A percentile compares a stretch with the other conserved stretches of the same genome.
Conservation (phyloP, 2,888 invertebrate species). For the Slavum lentiscoides region DNA sequence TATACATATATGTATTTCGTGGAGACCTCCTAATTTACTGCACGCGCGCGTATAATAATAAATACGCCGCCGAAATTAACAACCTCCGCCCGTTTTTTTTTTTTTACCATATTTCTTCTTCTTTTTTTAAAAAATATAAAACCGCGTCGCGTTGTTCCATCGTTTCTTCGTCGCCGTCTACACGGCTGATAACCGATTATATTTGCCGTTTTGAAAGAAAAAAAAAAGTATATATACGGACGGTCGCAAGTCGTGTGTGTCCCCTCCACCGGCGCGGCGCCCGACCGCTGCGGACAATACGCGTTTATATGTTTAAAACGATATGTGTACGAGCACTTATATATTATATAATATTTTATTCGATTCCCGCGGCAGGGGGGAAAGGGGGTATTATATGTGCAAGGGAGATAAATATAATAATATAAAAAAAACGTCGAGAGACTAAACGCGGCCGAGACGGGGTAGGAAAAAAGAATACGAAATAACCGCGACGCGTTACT, state of each 20-base stretch:
- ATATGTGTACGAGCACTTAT: neutral
- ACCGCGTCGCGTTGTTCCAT: neutral
- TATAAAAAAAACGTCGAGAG: neutral
- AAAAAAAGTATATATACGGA: too few species aligned
- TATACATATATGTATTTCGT: neutral
- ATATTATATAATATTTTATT: constrained; percentile 1
- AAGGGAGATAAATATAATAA: neutral
- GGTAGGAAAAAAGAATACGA: too few species aligned
- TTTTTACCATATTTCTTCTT: neutral
- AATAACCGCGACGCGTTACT: too few species aligned
- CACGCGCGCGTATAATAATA: constrained; percentile 29
- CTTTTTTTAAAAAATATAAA: neutral
- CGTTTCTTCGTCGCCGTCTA: too few species aligned
- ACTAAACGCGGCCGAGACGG: too few species aligned
- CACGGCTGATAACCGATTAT: too few species aligned
- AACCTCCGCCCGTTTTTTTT: constrained; percentile 26
- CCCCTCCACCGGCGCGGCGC: neutral
- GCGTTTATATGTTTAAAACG: neutral
- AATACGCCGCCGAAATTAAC: constrained; percentile 38
- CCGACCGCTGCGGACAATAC: neutral
- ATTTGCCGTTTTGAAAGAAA: too few species aligned
- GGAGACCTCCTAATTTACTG: constrained; percentile 43
- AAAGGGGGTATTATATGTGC: too few species aligned
- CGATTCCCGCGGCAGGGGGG: constrained; percentile 9
- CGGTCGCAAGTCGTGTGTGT: neutral